These are phyloP conservation scores for Araneus ventricosus DNA, from an alignment of 1,140 invertebrate genomes.

Conservation along the genomic window DNA sequence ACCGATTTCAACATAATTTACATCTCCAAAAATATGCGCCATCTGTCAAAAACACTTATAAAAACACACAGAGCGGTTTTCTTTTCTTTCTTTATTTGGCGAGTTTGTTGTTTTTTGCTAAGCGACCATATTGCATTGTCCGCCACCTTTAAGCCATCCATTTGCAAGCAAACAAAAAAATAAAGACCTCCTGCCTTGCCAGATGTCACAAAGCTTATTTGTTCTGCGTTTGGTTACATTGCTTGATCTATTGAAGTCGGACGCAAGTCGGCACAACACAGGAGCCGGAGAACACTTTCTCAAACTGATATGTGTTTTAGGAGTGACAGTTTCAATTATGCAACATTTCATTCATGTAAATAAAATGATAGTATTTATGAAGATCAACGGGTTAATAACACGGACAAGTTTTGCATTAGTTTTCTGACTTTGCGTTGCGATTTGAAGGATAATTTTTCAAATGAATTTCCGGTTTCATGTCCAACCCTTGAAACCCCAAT, in stretches of 20 bases:
- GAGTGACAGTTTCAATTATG: too few species aligned
- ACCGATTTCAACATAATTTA: conserved; percentile 54
- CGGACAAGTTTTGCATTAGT: too few species aligned
- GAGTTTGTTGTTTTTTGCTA: conserved; percentile 35
- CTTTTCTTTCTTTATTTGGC: neutral
- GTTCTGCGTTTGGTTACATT: conserved; percentile 27
- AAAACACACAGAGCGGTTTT: conserved; percentile 46
- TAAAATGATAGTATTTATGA: too few species aligned
- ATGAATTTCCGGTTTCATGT: too few species aligned
- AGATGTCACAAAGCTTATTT: conserved; percentile 68
- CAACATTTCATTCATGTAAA: too few species aligned
- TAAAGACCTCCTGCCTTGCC: conserved; percentile 49
- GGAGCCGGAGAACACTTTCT: too few species aligned
- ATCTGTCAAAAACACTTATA: conserved; percentile 69
- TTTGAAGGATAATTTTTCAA: too few species aligned
- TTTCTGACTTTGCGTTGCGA: too few species aligned
- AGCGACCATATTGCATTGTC: conserved; percentile 58
- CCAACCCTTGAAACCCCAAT: too few species aligned
- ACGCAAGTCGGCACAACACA: neutral
- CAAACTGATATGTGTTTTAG: too few species aligned
- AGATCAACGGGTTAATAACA: too few species aligned
- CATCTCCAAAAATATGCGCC: conserved; percentile 54
- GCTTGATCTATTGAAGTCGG: neutral
- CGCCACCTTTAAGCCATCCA: conserved; percentile 56
- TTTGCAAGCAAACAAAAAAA: conserved; percentile 47